These are phyloP conservation scores for Holothuria leucospilota DNA, from an alignment of 53 echinoderm and acorn worm species.

Conservation along the genomic window DNA sequence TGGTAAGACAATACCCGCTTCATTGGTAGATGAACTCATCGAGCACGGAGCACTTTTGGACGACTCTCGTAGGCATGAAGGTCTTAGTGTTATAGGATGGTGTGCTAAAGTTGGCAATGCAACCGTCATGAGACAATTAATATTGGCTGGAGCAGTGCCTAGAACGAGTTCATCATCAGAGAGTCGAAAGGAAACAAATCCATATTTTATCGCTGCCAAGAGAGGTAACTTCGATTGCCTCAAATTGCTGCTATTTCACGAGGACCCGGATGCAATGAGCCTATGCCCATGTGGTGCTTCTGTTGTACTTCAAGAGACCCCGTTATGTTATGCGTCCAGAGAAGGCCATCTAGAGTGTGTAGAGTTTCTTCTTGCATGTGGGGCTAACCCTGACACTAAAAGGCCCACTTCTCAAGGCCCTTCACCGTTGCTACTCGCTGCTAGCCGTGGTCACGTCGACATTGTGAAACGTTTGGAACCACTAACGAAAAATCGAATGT, in stretches of 20 bases:
- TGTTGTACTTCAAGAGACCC: conserved; percentile 9
- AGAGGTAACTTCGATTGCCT: conserved; percentile 42
- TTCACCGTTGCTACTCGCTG: conserved; percentile 16
- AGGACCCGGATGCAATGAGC: conserved; percentile 46
- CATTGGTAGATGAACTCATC: background rate
- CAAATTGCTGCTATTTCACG: conserved; percentile 28
- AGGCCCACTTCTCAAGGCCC: background rate
- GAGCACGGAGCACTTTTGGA: conserved; percentile 5
- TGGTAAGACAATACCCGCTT: background rate
- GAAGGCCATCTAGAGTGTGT: conserved; percentile 32
- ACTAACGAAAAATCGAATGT: background rate
- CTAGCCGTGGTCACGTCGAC: conserved; percentile 11
- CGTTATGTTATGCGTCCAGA: conserved; percentile 24
- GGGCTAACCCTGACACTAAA: conserved; percentile 36
- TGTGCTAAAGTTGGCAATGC: conserved; percentile 28
- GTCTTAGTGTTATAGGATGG: conserved; percentile 5
- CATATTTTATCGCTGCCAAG: conserved; percentile 28
- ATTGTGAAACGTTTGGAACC: conserved; percentile 31
- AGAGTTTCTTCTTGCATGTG: conserved; percentile 33
- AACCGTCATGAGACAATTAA: conserved; percentile 5
- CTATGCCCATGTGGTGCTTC: conserved; percentile 32
- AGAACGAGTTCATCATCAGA: background rate
- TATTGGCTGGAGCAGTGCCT: background rate
- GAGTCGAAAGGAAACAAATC: conserved; percentile 13
- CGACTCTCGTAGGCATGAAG: background rate